Base-by-base conservation (phyloP, 2,113 vertebrate genomes). In the Glareola pratincola region DNA sequence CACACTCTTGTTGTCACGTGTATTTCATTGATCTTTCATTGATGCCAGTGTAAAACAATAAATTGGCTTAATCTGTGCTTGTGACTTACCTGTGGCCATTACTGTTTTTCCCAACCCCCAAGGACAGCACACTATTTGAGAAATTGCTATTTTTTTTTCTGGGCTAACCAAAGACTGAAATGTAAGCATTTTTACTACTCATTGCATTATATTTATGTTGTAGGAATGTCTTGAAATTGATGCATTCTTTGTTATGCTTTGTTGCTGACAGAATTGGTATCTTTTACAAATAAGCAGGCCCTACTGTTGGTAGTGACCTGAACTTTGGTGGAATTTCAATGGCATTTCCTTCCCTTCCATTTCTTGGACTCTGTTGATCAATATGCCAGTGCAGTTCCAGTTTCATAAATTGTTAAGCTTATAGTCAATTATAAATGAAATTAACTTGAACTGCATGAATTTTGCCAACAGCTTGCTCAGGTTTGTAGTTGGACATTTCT, bases 1-100 rank as follows among this genome's bases (percentile, higher is more conserved):
- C 15, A 36, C 9, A 37, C 6, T 10, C 9, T 32, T 0, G 0
- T 74, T 76, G 8, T 63, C 43, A 57, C 34, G 14, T 36, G 10
- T 64, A 16, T 78, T 82, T 29, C 8, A 1, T 64, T 78, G 69
- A 12, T 48, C 37, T 68, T 37, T 85, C 82, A 82, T 91, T 39
- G 19, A 85, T 78, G 29, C 4, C 48, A 34, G 21, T n/a, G 34
- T 19, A 56, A 86, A 93, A 37, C 8, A 62, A 14, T 60, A 69
- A 68, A 2, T 45, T n/a, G 20, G 3, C 23, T 57, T 86, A 27
- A 71, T 74, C 21, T 24, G 34, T 79, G 15, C 17, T 71, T 66
- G 14, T 74, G 14, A 71, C 20, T 82, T 63, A 14, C 22, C 59
- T 53, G 26, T 56, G 36, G 20, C 57, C 10, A 2, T 22, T 64